These are phyloP conservation scores for Natrix natrix DNA, from an alignment of 2,797 vertebrate genomes.

Conservation along the genomic window DNA sequence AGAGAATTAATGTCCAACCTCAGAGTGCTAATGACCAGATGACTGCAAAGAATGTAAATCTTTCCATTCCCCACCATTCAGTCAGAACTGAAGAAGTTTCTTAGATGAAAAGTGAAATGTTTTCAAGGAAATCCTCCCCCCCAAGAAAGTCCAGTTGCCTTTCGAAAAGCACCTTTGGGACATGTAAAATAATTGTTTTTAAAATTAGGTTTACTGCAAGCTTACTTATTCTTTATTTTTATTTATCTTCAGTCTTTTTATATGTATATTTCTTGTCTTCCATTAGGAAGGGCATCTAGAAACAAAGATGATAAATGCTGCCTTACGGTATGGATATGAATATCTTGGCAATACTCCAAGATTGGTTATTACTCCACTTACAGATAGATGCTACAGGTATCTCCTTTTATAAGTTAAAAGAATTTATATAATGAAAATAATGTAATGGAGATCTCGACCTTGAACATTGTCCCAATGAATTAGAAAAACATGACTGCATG, in stretches of 20 bases:
- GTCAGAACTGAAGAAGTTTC: neutral
- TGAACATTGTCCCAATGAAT: neutral
- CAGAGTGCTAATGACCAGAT: neutral
- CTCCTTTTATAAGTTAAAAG: neutral
- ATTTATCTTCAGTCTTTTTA: neutral
- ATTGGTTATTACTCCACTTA: constrained; percentile 91
- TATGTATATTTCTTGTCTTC: constrained; percentile 1
- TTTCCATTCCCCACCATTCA: neutral
- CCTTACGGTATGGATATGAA: constrained; percentile 87
- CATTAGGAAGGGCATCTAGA: constrained; percentile 82
- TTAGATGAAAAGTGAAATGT: neutral
- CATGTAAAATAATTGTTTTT: constrained; percentile 3
- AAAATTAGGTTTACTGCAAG: neutral
- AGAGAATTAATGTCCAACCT: neutral
- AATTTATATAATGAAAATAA: constrained; percentile 7
- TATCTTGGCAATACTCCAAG: constrained; percentile 89
- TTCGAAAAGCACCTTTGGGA: neutral
- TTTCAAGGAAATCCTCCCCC: neutral
- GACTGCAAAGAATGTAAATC: neutral
- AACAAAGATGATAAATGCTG: constrained; percentile 93
- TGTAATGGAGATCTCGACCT: neutral
- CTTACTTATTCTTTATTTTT: neutral
- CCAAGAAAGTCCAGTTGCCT: neutral
- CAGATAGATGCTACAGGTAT: constrained; percentile 93
- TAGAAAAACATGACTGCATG: neutral